Evolutionary conservation across 2,113 vertebrate species (phyloP).

Genomic region (Gymnocephalus cernua): DNA sequence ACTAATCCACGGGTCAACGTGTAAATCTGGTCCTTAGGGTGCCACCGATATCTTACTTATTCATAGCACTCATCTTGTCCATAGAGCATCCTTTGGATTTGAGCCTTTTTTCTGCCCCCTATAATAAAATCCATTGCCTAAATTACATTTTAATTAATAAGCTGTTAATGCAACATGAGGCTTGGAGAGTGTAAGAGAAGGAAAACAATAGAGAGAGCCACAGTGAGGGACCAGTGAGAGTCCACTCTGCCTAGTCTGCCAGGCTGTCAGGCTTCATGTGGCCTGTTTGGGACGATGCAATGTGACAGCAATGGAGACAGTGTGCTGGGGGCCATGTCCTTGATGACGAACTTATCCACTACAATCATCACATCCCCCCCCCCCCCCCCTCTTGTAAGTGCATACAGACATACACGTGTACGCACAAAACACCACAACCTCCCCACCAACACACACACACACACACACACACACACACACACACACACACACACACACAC

Average conservation of each 20-base stretch:
- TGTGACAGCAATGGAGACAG: constrained; percentile 80
- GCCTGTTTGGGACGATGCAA: constrained; percentile 72
- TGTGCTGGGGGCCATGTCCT: constrained; percentile 79
- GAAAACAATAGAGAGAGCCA: constrained; percentile 43
- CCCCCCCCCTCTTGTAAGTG: constrained; percentile 9
- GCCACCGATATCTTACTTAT: constrained; percentile 8
- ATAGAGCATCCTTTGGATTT: constrained; percentile 12
- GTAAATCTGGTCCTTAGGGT: constrained; percentile 2
- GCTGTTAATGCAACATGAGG: constrained; percentile 14
- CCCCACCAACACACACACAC: constrained; percentile 2
- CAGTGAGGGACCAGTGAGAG: constrained; percentile 43
- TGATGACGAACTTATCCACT: constrained; percentile 73
- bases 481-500: neutral
- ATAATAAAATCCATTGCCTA: neutral
- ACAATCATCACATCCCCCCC: constrained; percentile 57
- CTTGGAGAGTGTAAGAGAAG: constrained; percentile 28
- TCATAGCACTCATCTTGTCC: constrained; percentile 12
- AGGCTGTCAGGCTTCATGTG: constrained; percentile 67
- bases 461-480: neutral
- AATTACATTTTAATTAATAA: constrained; percentile 39
- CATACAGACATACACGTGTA: constrained; percentile 32
- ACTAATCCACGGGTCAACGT: constrained; percentile 14
- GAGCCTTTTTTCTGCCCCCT: neutral
- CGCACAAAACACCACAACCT: constrained; percentile 15
- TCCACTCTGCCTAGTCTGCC: constrained; percentile 56